phyloP scores from a whole-genome alignment of 2,797 vertebrate genomes.

The Chromobotia macracanthus region DNA sequence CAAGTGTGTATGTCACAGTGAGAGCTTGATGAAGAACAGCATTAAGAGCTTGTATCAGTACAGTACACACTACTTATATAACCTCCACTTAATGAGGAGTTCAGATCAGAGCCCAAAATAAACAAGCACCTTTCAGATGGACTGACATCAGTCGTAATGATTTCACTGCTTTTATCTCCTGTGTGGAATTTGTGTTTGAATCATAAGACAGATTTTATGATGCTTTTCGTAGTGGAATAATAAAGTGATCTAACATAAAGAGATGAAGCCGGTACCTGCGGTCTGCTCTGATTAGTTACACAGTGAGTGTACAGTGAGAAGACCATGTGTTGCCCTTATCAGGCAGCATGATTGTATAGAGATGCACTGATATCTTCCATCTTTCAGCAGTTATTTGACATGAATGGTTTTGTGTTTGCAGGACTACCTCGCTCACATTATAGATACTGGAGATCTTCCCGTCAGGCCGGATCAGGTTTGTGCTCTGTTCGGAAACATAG shows the following conservation, averaged over 20 bases:
- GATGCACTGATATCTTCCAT: too few relatives aligned
- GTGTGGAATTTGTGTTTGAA: background rate
- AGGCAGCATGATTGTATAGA: too few relatives aligned
- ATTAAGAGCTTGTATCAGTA: background rate
- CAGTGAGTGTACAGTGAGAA: background rate
- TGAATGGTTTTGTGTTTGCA: conserved; percentile 59
- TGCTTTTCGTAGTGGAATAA: background rate
- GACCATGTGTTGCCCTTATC: background rate
- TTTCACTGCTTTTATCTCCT: background rate
- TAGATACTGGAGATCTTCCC: conserved; percentile 80
- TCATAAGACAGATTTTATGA: background rate
- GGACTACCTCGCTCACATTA: conserved; percentile 93
- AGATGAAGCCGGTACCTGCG: too few relatives aligned
- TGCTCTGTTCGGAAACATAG: conserved; percentile 93
- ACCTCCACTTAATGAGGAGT: background rate
- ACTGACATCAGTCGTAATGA: background rate
- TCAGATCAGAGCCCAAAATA: background rate
- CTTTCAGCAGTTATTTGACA: background rate
- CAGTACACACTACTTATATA: too few relatives aligned
- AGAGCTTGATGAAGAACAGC: background rate
- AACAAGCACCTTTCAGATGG: background rate
- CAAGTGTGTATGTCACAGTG: background rate
- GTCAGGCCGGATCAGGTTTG: conserved; percentile 89
- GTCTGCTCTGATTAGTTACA: too few relatives aligned
- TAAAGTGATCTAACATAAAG: too few relatives aligned